A percentile compares a stretch with the other conserved stretches of the same genome.
Conservation (phyloP, 1,140 invertebrate species). For the Hirudo medicinalis region DNA sequence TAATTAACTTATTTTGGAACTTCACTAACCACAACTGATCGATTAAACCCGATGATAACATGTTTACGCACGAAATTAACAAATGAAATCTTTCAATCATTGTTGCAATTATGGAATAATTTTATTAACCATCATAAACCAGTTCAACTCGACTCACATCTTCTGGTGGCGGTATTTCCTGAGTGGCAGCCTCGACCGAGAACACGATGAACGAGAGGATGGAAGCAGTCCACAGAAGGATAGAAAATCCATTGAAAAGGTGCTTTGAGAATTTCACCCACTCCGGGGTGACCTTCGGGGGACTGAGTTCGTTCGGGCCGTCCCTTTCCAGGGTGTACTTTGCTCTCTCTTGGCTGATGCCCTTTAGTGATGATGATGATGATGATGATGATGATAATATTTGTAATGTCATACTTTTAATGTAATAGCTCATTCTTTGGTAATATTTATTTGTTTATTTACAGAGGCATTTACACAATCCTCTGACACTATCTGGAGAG, state of each 20-base stretch:
- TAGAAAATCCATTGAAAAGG: constrained; percentile 87
- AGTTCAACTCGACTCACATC: constrained; percentile 45
- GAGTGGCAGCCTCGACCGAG: constrained; percentile 71
- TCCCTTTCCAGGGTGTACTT: constrained; percentile 80
- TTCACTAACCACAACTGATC: too few relatives aligned
- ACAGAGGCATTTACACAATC: too few relatives aligned
- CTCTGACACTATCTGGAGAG: too few relatives aligned
- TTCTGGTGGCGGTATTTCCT: constrained; percentile 76
- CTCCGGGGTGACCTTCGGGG: constrained; percentile 87
- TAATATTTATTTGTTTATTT: not conserved
- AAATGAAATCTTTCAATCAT: too few relatives aligned
- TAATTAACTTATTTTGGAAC: too few relatives aligned
- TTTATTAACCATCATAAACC: too few relatives aligned
- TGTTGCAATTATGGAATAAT: too few relatives aligned
- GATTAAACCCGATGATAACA: too few relatives aligned
- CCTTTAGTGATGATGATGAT: constrained; percentile 47
- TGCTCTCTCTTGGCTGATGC: constrained; percentile 81
- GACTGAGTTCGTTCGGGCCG: constrained; percentile 80
- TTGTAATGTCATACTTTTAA: too few relatives aligned
- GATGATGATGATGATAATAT: too few relatives aligned
- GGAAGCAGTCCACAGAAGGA: constrained; percentile 90
- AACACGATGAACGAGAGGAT: constrained; percentile 93
- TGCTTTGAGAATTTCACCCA: constrained; percentile 98
- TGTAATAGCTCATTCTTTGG: not conserved
- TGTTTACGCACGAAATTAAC: too few relatives aligned